A percentile compares a stretch with the other conserved stretches of the same genome.
These are phyloP conservation scores for Strix aluco DNA, from an alignment of 2,113 vertebrate genomes.

Conservation along the genomic window DNA sequence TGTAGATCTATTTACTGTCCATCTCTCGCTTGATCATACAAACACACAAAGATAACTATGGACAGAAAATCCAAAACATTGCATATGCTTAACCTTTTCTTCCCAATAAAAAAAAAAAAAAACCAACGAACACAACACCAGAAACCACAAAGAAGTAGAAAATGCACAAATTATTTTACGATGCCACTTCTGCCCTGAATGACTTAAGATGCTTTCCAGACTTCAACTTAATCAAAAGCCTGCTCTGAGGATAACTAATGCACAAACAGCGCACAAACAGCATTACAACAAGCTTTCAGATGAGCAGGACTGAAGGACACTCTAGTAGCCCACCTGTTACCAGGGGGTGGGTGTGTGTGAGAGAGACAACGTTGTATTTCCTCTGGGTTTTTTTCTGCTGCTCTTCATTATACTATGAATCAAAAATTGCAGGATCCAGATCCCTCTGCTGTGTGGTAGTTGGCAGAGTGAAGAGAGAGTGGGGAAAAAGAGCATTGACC, in stretches of 20 bases:
- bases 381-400: neutral
- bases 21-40: neutral
- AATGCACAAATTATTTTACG: neutral
- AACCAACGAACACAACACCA: neutral
- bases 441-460: neutral
- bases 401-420: neutral
- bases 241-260: neutral
- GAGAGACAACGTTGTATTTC: neutral
- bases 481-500: neutral
- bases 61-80: neutral
- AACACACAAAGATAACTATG: neutral
- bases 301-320: neutral
- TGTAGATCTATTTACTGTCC: neutral
- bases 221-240: neutral
- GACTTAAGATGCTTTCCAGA: neutral
- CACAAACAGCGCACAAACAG: neutral
- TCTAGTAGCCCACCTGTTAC: neutral
- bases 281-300: neutral
- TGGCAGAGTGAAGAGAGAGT: neutral
- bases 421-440: neutral
- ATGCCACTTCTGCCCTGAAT: neutral
- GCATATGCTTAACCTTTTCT: neutral
- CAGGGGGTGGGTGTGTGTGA: too few relatives aligned
- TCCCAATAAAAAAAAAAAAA: neutral
- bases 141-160: neutral